These are phyloP conservation scores for Patella caerulea DNA, from an alignment of 2,888 invertebrate species.

Conservation along the genomic window DNA sequence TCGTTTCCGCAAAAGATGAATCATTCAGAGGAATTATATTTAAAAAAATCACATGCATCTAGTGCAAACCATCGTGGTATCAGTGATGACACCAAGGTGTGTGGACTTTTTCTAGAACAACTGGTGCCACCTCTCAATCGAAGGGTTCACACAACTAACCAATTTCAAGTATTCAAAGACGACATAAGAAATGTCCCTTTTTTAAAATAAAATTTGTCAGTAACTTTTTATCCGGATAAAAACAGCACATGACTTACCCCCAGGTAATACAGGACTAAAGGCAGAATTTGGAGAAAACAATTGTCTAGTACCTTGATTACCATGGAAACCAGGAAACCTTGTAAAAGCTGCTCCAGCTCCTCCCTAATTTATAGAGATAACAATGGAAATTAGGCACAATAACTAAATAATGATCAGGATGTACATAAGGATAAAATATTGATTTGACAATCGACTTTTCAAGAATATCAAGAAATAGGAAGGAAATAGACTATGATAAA, in stretches of 20 bases:
- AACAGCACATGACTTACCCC: slow-evolving; percentile 17
- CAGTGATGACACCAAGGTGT: too few species aligned
- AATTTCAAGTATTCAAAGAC: too few species aligned
- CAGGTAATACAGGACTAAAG: slow-evolving; percentile 61
- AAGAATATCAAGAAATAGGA: too few species aligned
- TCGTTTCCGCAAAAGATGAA: too few species aligned
- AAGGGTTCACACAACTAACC: too few species aligned
- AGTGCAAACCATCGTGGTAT: too few species aligned
- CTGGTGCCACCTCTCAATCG: too few species aligned
- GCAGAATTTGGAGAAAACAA: slow-evolving; percentile 66
- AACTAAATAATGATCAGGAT: background rate
- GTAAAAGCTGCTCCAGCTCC: background rate
- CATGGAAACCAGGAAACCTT: background rate
- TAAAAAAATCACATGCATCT: too few species aligned
- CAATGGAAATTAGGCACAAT: background rate
- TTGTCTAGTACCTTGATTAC: slow-evolving; percentile 17
- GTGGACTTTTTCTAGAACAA: too few species aligned
- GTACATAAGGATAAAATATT: background rate
- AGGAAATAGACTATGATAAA: background rate
- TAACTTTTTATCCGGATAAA: background rate
- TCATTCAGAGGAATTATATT: too few species aligned
- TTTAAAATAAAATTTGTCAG: background rate
- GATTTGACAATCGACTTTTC: too few species aligned
- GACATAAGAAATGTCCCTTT: background rate
- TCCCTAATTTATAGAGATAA: background rate